Percentiles rank a stretch among this genome's conserved stretches.
Conservation (phyloP, 1,140 invertebrate genomes). For the Portunus trituberculatus region DNA sequence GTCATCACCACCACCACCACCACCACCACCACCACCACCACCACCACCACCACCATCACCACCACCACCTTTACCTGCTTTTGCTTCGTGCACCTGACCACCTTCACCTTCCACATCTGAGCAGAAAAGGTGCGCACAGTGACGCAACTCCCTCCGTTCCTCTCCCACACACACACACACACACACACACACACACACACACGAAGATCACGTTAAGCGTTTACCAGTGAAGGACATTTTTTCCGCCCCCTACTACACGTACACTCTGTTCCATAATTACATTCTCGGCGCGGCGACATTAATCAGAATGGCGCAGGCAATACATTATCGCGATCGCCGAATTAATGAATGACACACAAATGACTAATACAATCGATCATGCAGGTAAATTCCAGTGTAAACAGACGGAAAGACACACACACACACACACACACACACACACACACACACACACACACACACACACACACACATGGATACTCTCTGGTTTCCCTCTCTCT, state of each 20-base stretch:
- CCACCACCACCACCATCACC: neutral
- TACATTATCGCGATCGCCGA: neutral
- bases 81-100: neutral
- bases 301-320: neutral
- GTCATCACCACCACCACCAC: no score
- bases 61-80: neutral
- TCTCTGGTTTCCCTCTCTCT: no score
- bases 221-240: neutral
- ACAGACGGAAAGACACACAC: no score
- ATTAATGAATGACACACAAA: conserved; percentile 23
- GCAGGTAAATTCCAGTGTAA: neutral
- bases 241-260: neutral
- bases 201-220: neutral
- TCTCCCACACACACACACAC: neutral
- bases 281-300: neutral
- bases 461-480: no score
- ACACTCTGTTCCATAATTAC: neutral
- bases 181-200: conserved; percentile 11
- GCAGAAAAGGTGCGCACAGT: neutral
- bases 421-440: no score
- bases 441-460: no score
- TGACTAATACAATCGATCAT: neutral
- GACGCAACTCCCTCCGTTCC: neutral
- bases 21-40: neutral
- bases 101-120: neutral